Percentiles rank a stretch among this genome's conserved stretches.
Evolutionary conservation across 2,888 invertebrate species (phyloP).

Genomic region (Tenthredo distinguenda): DNA sequence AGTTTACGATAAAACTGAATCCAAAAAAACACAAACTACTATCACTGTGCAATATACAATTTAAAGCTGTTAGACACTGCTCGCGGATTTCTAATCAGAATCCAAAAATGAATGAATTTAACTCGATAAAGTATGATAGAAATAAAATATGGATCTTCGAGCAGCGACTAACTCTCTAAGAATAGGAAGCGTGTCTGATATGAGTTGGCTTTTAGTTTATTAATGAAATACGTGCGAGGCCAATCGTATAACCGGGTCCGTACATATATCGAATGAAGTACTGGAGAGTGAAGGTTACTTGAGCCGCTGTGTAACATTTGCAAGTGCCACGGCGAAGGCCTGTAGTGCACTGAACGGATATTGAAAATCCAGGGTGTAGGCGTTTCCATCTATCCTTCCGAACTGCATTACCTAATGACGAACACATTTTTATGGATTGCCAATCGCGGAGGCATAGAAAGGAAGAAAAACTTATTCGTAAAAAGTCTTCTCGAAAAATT

Average conservation of each 20-base stretch:
- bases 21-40: background rate
- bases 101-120: background rate
- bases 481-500: background rate
- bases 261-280: slow-evolving; percentile 67
- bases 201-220: slow-evolving; percentile 30
- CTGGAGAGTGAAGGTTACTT: slow-evolving; percentile 82
- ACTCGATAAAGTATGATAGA: background rate
- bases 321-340: slow-evolving; percentile 98
- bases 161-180: slow-evolving; percentile 12
- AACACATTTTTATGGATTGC: background rate
- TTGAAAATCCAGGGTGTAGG: slow-evolving; percentile 99
- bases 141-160: background rate
- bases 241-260: slow-evolving; percentile 59
- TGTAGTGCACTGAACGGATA: slow-evolving; percentile 99
- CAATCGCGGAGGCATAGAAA: background rate
- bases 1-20: background rate
- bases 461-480: background rate
- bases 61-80: slow-evolving; percentile 4
- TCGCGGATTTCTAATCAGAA: slow-evolving; percentile 13
- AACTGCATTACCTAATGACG: slow-evolving; percentile 97
- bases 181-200: slow-evolving; percentile 18
- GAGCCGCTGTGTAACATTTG: slow-evolving; percentile 96
- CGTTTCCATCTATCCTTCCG: slow-evolving; percentile 98
- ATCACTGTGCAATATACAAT: slow-evolving; percentile 13
- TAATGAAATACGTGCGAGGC: slow-evolving; percentile 48